phyloP scores from a whole-genome alignment of 2,888 invertebrate genomes.

The Parnassius apollo region DNA sequence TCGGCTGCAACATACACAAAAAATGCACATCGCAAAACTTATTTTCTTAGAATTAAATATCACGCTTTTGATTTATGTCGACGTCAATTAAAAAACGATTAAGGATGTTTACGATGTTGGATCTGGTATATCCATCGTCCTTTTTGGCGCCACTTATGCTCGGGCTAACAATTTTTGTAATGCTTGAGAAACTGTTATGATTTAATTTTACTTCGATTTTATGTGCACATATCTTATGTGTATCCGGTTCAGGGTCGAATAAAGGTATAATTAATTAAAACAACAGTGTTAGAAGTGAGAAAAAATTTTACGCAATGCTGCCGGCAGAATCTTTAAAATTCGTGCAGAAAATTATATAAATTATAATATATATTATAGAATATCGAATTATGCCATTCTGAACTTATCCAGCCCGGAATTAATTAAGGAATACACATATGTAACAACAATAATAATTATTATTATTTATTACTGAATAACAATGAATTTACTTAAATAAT shows the following conservation, averaged over 20 bases:
- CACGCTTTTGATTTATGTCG: slow-evolving; percentile 25
- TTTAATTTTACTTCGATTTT: slow-evolving; percentile 2
- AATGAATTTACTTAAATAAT: too few relatives aligned
- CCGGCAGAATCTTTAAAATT: too few relatives aligned
- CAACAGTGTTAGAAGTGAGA: too few relatives aligned
- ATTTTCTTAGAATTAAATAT: slow-evolving; percentile 25
- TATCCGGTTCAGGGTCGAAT: not conserved
- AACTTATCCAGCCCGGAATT: too few relatives aligned
- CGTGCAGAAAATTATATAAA: too few relatives aligned
- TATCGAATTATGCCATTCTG: too few relatives aligned
- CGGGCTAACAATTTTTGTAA: not conserved
- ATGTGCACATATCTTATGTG: not conserved
- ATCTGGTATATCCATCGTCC: slow-evolving; percentile 13
- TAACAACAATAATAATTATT: too few relatives aligned
- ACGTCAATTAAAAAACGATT: slow-evolving; percentile 27
- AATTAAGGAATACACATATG: too few relatives aligned
- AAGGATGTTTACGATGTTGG: slow-evolving; percentile 23
- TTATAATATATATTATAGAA: too few relatives aligned
- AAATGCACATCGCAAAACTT: slow-evolving; percentile 19
- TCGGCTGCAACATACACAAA: slow-evolving; percentile 30
- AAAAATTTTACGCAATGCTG: too few relatives aligned
- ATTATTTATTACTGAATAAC: too few relatives aligned
- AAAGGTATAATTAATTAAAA: too few relatives aligned
- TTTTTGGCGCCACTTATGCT: slow-evolving; percentile 15
- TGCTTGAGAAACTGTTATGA: slow-evolving; percentile 1